A percentile compares a stretch with the other conserved stretches of the same genome.
phyloP scores from a whole-genome alignment of 2,888 invertebrate genomes.

The Hirtodrosophila confusa region DNA sequence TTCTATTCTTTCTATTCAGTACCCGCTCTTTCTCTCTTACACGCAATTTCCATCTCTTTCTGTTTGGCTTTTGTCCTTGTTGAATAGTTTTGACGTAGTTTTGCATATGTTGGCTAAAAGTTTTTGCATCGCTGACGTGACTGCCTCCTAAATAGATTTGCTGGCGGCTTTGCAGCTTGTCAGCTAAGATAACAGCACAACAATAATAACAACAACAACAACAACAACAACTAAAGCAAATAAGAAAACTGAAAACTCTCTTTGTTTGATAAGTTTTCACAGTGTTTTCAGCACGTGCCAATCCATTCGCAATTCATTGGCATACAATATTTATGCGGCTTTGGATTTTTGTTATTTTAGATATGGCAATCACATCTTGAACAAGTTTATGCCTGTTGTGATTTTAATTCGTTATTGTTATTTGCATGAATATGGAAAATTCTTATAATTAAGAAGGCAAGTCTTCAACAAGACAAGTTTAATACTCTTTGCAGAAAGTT shows the following conservation, averaged over 20 bases:
- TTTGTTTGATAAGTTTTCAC: slow-evolving; percentile 47
- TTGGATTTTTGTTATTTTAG: slow-evolving; percentile 11
- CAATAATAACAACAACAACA: slow-evolving; percentile 7
- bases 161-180: slow-evolving; percentile 50
- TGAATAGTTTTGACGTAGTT: slow-evolving; percentile 66
- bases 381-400: slow-evolving; percentile 21
- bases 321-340: background rate
- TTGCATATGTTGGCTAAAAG: slow-evolving; percentile 61
- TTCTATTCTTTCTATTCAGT: slow-evolving; percentile 13
- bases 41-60: background rate
- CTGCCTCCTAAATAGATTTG: slow-evolving; percentile 46
- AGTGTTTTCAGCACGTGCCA: slow-evolving; percentile 39
- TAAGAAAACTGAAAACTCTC: slow-evolving; percentile 6
- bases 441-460: too few relatives aligned
- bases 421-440: background rate
- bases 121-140: slow-evolving; percentile 50
- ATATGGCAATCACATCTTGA: slow-evolving; percentile 6
- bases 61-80: slow-evolving; percentile 35
- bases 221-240: background rate
- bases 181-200: slow-evolving; percentile 48
- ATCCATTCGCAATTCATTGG: slow-evolving; percentile 8
- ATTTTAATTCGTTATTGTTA: slow-evolving; percentile 12
- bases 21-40: background rate
- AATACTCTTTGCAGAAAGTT: too few relatives aligned
- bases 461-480: too few relatives aligned